Evolutionary conservation across 2,888 invertebrate genomes (phyloP).

Genomic region (Stenoptilia bipunctidactyla): DNA sequence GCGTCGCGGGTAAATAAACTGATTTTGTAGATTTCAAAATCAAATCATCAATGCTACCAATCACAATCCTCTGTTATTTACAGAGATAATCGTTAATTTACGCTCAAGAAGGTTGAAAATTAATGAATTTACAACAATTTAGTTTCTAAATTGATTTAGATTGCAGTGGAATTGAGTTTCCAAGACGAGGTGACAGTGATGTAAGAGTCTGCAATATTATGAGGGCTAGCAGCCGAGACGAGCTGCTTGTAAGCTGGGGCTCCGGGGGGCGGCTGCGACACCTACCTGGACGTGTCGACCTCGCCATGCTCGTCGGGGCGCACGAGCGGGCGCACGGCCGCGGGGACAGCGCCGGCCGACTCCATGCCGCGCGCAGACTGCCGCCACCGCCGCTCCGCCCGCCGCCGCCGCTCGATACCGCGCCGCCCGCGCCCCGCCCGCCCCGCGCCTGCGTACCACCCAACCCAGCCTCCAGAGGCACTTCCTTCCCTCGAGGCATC

Average conservation of each 20-base stretch:
- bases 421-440: slow-evolving; percentile 6
- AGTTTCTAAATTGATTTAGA: too few species aligned
- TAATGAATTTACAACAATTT: too few species aligned
- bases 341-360: slow-evolving; percentile 23
- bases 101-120: too few species aligned
- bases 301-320: slow-evolving; percentile 87
- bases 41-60: too few species aligned
- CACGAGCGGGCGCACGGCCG: slow-evolving; percentile 77
- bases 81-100: too few species aligned
- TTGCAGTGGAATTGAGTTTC: too few species aligned
- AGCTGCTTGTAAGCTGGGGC: neutral
- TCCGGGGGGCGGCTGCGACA: neutral
- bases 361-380: slow-evolving; percentile 15
- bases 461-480: neutral
- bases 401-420: slow-evolving; percentile 26
- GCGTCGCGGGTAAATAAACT: too few species aligned
- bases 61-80: too few species aligned
- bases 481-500: neutral
- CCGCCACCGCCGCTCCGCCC: slow-evolving; percentile 29
- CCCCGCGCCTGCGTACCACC: slow-evolving; percentile 5
- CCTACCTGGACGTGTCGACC: slow-evolving; percentile 84
- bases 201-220: too few species aligned
- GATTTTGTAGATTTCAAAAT: too few species aligned
- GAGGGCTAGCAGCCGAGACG: neutral
- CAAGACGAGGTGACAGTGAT: too few species aligned